Evolutionary conservation across 2,113 vertebrate genomes (phyloP), one percentile per base, ranked within the genome.

Genomic region (Vulpes vulpes): DNA sequence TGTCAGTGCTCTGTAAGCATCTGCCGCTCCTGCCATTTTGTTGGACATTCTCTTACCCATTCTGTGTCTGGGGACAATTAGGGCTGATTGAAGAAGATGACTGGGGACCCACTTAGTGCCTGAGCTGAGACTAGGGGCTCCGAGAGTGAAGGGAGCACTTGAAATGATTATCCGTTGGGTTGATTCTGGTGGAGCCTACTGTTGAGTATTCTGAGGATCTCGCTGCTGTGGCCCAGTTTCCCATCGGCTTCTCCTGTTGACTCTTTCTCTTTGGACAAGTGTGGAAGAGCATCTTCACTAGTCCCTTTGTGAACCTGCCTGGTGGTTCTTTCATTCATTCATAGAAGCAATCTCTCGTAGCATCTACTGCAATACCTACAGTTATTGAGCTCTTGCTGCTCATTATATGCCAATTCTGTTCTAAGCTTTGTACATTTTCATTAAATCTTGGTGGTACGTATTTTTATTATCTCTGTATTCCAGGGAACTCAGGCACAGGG

Each of bases 1-100:
- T 2, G 15, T 53, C 27, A 2, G 4, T 27, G 1, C 15, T 51
- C 2, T 2, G 2, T 11, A 30, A 10, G 4, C 43, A 53, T 4
- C 49, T 19, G 25, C 49, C 53, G 8, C 5, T 23, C 32, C 32
- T 69, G 17, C n/a, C n/a, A 6, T 6, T 74, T 35, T 71, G 67
- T 23, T 16, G 49, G 8, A 53, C 0, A 1, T 30, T 53, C 16
- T 53, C 62, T 19, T 38, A 11, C 35, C 53, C 9, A 1, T 11
- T 84, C 25, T 55, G 16, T 35, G 11, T 17, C 60, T 30, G 57
- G 32, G 32, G 43, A 8, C 4, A 0, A 27, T 35, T 35, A 59
- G 19, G 62, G 5, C 32, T 1, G 35, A 59, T 23, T 30, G 22
- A 38, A 62, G 38, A 89, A 30, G 65, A 10, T 3, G 2, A 27